Conservation (phyloP, 1,140 invertebrate species). For the Rhyacophila brunnea region DNA sequence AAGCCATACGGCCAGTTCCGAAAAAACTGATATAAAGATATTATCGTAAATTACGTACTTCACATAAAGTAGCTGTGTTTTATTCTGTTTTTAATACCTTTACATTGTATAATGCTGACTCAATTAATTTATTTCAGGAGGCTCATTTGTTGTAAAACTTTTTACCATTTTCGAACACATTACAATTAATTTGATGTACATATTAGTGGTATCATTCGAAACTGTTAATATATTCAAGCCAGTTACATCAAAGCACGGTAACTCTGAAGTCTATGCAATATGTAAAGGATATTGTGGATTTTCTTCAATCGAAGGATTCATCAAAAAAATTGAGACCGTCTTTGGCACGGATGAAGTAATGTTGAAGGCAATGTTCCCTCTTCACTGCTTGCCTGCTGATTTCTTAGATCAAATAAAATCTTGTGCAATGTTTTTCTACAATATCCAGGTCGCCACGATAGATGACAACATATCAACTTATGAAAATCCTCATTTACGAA, state of each 20-base stretch:
- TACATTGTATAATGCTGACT: neutral
- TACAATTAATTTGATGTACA: constrained; percentile 76
- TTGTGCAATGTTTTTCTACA: constrained; percentile 64
- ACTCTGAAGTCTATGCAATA: constrained; percentile 90
- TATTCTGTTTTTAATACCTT: neutral
- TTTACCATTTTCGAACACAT: constrained; percentile 88
- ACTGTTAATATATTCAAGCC: constrained; percentile 82
- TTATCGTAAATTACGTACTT: neutral
- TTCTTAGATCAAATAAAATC: constrained; percentile 70
- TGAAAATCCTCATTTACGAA: constrained; percentile 49
- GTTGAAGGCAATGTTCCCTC: constrained; percentile 59
- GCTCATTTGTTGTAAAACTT: constrained; percentile 85
- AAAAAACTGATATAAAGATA: no score
- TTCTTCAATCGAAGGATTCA: constrained; percentile 45
- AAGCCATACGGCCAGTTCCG: no score
- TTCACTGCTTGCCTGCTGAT: constrained; percentile 59
- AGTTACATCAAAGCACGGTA: constrained; percentile 87
- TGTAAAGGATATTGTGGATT: constrained; percentile 66
- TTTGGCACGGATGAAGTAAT: constrained; percentile 51
- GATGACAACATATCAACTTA: constrained; percentile 63
- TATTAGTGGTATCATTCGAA: constrained; percentile 74
- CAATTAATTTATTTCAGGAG: constrained; percentile 55
- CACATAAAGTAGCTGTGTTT: neutral
- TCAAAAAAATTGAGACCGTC: constrained; percentile 51
- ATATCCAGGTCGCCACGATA: constrained; percentile 64